phyloP scores from a whole-genome alignment of 2,888 invertebrate species.

The Kryphioiulus occultus region DNA sequence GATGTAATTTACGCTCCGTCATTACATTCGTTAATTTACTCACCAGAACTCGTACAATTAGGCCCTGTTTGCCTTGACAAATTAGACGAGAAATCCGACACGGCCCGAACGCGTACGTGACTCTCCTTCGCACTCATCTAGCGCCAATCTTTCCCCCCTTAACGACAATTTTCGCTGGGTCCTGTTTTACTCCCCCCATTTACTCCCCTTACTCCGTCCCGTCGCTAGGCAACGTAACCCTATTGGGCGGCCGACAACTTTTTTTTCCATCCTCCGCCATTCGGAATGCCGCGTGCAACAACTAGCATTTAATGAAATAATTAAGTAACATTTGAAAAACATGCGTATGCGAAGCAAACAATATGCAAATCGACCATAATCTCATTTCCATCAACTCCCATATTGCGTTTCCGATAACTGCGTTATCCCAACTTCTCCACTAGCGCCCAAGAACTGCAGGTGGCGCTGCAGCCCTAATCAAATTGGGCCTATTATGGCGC shows the following conservation, averaged over 20 bases:
- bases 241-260: background rate
- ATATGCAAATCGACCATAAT: slow-evolving; percentile 23
- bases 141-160: background rate
- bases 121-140: slow-evolving; percentile 12
- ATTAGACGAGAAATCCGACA: slow-evolving; percentile 49
- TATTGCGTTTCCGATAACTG: slow-evolving; percentile 14
- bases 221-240: slow-evolving; percentile 11
- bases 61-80: slow-evolving; percentile 46
- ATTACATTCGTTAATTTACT: slow-evolving; percentile 50
- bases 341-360: slow-evolving; percentile 23
- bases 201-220: slow-evolving; percentile 14
- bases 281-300: slow-evolving; percentile 3
- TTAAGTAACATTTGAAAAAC: slow-evolving; percentile 15
- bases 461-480: background rate
- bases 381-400: slow-evolving; percentile 15
- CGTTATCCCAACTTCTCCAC: background rate
- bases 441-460: background rate
- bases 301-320: background rate
- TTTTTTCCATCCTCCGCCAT: background rate
- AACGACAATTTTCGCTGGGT: background rate
- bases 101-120: slow-evolving; percentile 42
- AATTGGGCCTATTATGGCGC: background rate
- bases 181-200: background rate
- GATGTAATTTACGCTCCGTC: slow-evolving; percentile 50
- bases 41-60: slow-evolving; percentile 49